Evolutionary conservation across 2,113 vertebrate genomes (phyloP).

Genomic region (Corapipo altera): DNA sequence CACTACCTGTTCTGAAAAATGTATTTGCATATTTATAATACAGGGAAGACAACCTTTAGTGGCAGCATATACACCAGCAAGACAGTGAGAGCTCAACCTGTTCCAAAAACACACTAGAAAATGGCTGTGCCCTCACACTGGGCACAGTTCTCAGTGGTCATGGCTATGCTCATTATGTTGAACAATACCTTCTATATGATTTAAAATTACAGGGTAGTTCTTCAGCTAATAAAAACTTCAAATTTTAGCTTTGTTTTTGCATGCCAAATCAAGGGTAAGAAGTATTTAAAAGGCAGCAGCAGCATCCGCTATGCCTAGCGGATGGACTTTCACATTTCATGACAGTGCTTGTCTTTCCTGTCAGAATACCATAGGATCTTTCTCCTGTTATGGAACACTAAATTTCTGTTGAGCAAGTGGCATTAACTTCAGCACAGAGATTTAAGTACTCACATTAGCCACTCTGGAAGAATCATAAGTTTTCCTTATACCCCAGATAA

Average conservation of each 20-base stretch:
- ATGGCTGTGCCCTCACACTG: not conserved
- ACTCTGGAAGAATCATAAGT: not conserved
- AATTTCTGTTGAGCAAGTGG: not conserved
- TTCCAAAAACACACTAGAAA: not conserved
- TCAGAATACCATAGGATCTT: not conserved
- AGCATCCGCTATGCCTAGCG: not conserved
- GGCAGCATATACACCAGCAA: not conserved
- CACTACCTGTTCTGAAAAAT: not conserved
- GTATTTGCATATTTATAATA: not conserved
- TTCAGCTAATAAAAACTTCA: not conserved
- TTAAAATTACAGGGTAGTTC: not conserved
- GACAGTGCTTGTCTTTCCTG: not conserved
- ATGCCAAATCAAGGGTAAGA: not conserved
- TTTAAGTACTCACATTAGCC: not conserved
- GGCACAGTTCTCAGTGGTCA: not conserved
- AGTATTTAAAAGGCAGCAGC: not conserved
- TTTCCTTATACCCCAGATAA: not conserved
- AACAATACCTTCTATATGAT: not conserved
- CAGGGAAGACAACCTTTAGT: not conserved
- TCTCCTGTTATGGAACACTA: not conserved
- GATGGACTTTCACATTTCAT: not conserved
- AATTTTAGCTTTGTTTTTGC: not conserved
- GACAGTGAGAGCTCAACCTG: not conserved
- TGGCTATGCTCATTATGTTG: not conserved
- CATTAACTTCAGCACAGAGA: not conserved